Base-by-base conservation (phyloP, 2,888 invertebrate genomes). In the Bellardia pandia region DNA sequence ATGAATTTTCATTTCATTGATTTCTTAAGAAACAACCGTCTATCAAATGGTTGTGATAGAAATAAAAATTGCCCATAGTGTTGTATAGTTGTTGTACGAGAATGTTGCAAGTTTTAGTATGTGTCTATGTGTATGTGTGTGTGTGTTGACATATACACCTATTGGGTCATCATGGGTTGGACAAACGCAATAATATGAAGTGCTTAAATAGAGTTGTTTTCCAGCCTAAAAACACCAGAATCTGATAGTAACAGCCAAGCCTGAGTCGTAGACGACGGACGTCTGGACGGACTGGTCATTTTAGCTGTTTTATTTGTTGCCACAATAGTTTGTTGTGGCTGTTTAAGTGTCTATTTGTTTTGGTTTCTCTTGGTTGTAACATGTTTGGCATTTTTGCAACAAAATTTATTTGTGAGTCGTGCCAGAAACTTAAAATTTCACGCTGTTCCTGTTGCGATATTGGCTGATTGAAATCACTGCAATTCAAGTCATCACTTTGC, bases 381-480 rank as follows among this genome's bases (percentile, higher is more conserved):
- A 84, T 84, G 82, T 87, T 85, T 87, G 84, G 88, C 88, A 88
- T 89, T 88, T 87, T 88, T 88, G 79, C 68, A 85, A 88, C 88
- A 88, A 90, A 90, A 89, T 89, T 89, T 89, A 89, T 90, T 88
- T 89, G 88, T 62, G 83, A 85, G 72, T 88, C 88, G 88, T 86
- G 83, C 82, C 14, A 80, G 53, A 74, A 85, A 85, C 85, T 85
- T 79, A 82, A 80, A 72, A 85, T 78, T 85, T 85, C 83, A 71
- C 79, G 82, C 84, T 86, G 88, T 89, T 90, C 90, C 90, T 72
- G 77, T 64, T 78, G 85, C 76, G 80, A 79, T 91, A 91, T 91
- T 92, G 91, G 91, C 92, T 92, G 92, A 92, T 92, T 91, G 91
- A 91, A 91, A 92, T 92, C 92, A 90, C 89, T 89, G 64, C 56